A percentile compares a stretch with the other conserved stretches of the same genome.
Evolutionary conservation across 2,113 vertebrate species (phyloP).

Genomic region (Erythrocebus patas): DNA sequence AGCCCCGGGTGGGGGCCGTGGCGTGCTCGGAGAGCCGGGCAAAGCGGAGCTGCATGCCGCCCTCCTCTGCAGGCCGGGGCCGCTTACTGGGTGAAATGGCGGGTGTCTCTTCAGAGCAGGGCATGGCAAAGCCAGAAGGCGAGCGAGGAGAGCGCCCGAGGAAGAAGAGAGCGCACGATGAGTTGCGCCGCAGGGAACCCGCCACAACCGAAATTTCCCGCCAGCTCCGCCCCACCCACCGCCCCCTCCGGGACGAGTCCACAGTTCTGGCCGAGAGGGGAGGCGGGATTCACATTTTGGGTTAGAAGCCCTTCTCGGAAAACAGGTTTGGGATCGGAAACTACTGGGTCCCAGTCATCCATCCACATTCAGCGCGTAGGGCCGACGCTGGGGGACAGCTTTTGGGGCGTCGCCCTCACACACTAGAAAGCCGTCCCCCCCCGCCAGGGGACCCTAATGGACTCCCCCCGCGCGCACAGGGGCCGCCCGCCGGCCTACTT

Average conservation of each 20-base stretch:
- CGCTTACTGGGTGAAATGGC: slow-evolving; percentile 85
- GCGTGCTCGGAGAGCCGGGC: slow-evolving; percentile 91
- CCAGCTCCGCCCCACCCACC: background rate
- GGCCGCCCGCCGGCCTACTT: fast-evolving
- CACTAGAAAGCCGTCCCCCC: fast-evolving
- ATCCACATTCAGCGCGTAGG: fast-evolving
- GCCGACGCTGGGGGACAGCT: fast-evolving
- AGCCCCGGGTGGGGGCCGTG: slow-evolving; percentile 89
- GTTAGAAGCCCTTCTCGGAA: too few species aligned
- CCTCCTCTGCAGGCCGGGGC: slow-evolving; percentile 35
- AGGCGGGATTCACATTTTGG: fast-evolving
- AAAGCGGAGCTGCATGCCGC: slow-evolving; percentile 81
- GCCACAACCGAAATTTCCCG: background rate
- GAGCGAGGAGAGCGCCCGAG: fast-evolving
- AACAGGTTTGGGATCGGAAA: background rate
- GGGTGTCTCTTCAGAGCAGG: slow-evolving; percentile 74
- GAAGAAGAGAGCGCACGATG: fast-evolving
- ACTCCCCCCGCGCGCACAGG: background rate
- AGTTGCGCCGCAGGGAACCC: fast-evolving
- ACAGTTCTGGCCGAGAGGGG: background rate
- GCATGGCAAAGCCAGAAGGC: slow-evolving; percentile 78
- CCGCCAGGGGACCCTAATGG: fast-evolving
- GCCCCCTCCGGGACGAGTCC: background rate
- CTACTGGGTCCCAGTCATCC: fast-evolving
- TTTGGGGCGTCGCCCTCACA: fast-evolving